Conservation (phyloP, 2,113 vertebrate genomes). For the Hippoglossus stenolepis region DNA sequence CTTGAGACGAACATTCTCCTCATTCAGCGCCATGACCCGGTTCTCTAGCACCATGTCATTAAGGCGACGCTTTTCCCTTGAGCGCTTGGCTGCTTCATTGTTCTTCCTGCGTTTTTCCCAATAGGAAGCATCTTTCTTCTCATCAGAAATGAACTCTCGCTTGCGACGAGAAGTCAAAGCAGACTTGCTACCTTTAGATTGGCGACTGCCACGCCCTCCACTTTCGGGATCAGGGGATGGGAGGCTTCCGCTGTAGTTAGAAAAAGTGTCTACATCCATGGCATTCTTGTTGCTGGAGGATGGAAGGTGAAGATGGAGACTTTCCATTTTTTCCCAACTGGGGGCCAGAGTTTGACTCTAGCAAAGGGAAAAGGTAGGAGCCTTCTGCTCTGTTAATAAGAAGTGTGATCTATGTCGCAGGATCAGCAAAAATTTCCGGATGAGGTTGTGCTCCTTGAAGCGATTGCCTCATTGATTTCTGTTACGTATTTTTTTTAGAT, state of each 20-base stretch:
- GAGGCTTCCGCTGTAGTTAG: slow-evolving; percentile 62
- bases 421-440: slow-evolving; percentile 72
- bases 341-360: slow-evolving; percentile 69
- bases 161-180: slow-evolving; percentile 80
- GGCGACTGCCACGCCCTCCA: slow-evolving; percentile 55
- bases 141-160: slow-evolving; percentile 87
- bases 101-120: slow-evolving; percentile 90
- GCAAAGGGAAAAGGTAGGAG: slow-evolving; percentile 59
- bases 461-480: slow-evolving; percentile 77
- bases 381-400: slow-evolving; percentile 43
- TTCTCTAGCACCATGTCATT: slow-evolving; percentile 89
- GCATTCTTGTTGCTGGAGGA: slow-evolving; percentile 63
- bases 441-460: slow-evolving; percentile 73
- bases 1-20: slow-evolving; percentile 86
- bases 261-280: slow-evolving; percentile 69
- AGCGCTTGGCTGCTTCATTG: slow-evolving; percentile 88
- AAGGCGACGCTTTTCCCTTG: slow-evolving; percentile 85
- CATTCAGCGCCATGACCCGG: slow-evolving; percentile 85
- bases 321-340: slow-evolving; percentile 79
- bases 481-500: slow-evolving; percentile 27
- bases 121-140: slow-evolving; percentile 88
- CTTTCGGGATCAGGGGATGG: slow-evolving; percentile 64
- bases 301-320: slow-evolving; percentile 71
- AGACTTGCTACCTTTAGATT: slow-evolving; percentile 77
- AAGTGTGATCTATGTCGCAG: slow-evolving; percentile 67